A percentile compares a stretch with the other conserved stretches of the same genome.
Conservation (phyloP, 2,888 invertebrate species). For the Heliconius sara region DNA sequence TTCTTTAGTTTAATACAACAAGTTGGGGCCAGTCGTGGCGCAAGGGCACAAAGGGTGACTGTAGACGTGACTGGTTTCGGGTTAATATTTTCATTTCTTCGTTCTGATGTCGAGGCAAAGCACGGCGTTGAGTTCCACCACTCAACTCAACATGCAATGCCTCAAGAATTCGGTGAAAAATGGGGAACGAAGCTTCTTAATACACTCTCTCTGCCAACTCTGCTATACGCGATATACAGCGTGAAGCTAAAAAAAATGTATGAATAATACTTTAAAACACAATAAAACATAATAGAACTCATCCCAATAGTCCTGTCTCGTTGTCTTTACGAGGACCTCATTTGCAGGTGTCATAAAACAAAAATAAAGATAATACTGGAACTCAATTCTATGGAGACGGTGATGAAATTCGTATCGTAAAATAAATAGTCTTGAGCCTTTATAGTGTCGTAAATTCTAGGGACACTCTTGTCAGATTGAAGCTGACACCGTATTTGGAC, state of each 20-base stretch:
- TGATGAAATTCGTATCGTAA: conserved; percentile 75
- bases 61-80: not conserved
- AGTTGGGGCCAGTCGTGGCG: no score
- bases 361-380: conserved; percentile 69
- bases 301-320: not conserved
- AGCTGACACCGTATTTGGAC: conserved; percentile 38
- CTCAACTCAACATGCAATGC: not conserved
- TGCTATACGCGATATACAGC: not conserved
- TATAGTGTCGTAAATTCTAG: conserved; percentile 67
- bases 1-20: not conserved
- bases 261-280: not conserved
- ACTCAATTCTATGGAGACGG: conserved; percentile 61
- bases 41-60: no score
- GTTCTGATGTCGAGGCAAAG: not conserved
- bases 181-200: not conserved
- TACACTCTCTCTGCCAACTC: not conserved
- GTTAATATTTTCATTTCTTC: not conserved
- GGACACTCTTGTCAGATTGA: conserved; percentile 50
- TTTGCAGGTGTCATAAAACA: conserved; percentile 67
- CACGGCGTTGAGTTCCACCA: not conserved
- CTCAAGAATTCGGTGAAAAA: not conserved
- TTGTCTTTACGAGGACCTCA: conserved; percentile 57
- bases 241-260: not conserved
- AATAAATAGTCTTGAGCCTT: conserved; percentile 68
- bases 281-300: conserved; percentile 10